Evolutionary conservation across 2,797 vertebrate genomes (phyloP).

Genomic region (Alauda arvensis): DNA sequence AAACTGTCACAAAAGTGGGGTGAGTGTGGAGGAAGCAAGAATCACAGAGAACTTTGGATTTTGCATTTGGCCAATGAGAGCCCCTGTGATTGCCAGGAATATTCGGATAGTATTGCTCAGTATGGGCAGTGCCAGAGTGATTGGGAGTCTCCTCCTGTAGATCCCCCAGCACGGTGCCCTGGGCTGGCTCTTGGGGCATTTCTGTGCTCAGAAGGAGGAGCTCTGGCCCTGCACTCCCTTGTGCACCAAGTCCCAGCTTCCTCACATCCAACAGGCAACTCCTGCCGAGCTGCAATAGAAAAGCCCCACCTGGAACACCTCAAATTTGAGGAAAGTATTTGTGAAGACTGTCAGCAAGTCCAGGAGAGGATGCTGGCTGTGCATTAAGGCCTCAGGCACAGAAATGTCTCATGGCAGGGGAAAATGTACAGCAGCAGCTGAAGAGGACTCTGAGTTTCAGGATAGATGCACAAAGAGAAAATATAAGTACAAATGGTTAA

Average conservation of each 20-base stretch:
- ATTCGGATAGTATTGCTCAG: accelerated
- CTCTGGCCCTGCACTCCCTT: not conserved
- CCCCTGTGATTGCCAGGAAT: not conserved
- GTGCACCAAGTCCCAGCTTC: not conserved
- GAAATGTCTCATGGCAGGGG: not conserved
- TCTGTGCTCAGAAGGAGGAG: not conserved
- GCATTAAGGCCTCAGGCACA: not conserved
- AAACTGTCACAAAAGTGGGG: not conserved
- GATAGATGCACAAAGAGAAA: not conserved
- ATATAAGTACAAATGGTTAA: not conserved
- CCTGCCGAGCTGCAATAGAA: not conserved
- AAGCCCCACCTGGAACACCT: not conserved
- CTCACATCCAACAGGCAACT: not conserved
- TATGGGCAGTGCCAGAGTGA: not conserved
- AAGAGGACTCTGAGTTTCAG: not conserved
- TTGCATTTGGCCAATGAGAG: not conserved
- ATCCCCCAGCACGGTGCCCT: not conserved
- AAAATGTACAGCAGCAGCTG: not conserved
- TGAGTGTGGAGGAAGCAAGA: not conserved
- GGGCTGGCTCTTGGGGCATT: not conserved
- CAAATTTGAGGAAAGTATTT: not conserved
- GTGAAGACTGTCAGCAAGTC: not conserved
- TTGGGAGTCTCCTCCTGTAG: accelerated
- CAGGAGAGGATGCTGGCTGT: not conserved
- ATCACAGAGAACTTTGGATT: not conserved